Evolutionary conservation across 1,140 invertebrate species (phyloP), one percentile per base, ranked within the genome.

Genomic region (Atta cephalotes): DNA sequence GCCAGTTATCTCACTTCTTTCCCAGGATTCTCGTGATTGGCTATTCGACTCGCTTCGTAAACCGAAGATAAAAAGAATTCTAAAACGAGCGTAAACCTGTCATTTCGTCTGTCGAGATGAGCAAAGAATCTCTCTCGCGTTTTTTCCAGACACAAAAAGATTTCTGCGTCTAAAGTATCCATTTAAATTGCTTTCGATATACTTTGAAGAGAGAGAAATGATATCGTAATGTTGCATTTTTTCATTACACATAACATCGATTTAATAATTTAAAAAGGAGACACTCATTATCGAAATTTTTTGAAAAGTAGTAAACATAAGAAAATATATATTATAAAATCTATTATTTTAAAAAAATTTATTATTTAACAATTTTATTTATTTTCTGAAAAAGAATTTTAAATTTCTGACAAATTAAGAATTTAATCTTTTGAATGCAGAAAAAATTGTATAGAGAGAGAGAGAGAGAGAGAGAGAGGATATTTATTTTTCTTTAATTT

Each of bases 61-160:
- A 86, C 25, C 25, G 58, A 35, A 56, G 49, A 86, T 86, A 72
- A 86, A 81, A 81, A 71, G 66, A 31, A 53, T 21, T 81, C 49
- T 65, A 81, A 81, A 86, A 28, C 28, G 58, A 39, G 14, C 35
- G 9, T 72, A 81, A 72, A 81, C 45, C 31, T 62, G 12, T 28
- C 45, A 79, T 71, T 86, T 70, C 66, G 28, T 66, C n/a, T 51
- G 49, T 25, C 49, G 72, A 16, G 71, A 25, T 14, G 63, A 80
- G 45, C 28, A 35, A 63, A 66, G 62, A 72, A 60, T 71, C 45
- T 71, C 28, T 71, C 56, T 60, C 39, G 53, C 14, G 63, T 76
- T 51, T 56, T 77, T 81, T 53, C 12, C 14, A 6, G 56, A 51
- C 39, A 25, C 51, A n/a, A 63, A 53, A 5, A 71, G 58, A 72